Conservation (phyloP, 2,797 vertebrate genomes). For the Diplodus puntazzo region DNA sequence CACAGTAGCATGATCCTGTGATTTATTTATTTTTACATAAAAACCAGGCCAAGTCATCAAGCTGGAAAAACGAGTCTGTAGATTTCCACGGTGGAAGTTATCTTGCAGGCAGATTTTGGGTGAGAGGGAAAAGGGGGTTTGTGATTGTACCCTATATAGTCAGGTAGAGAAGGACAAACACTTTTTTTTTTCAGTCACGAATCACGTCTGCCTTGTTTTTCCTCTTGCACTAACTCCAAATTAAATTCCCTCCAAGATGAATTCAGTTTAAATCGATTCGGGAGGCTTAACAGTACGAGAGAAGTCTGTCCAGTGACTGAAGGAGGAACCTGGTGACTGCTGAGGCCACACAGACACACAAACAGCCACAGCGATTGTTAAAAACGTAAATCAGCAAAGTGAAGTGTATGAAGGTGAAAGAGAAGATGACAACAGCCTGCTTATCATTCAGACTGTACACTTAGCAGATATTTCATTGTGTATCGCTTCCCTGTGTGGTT, state of each 20-base stretch:
- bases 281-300: background rate
- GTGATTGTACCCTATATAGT: constrained; percentile 15
- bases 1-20: constrained; percentile 33
- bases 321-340: constrained; percentile 2
- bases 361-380: constrained; percentile 32
- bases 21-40: constrained; percentile 33
- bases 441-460: constrained; percentile 36
- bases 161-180: constrained; percentile 15
- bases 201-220: constrained; percentile 12
- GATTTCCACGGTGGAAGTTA: constrained; percentile 24
- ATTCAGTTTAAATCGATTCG: constrained; percentile 30
- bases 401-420: constrained; percentile 15
- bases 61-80: constrained; percentile 36
- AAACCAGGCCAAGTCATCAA: constrained; percentile 25
- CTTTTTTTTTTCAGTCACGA: constrained; percentile 11
- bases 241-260: constrained; percentile 19
- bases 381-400: constrained; percentile 33
- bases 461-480: constrained; percentile 14
- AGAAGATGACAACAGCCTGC: constrained; percentile 51
- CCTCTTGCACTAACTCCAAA: constrained; percentile 6
- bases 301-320: background rate
- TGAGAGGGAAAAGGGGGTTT: background rate
- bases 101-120: constrained; percentile 19
- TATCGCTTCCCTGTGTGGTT: constrained; percentile 52
- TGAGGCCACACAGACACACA: constrained; percentile 26